Percentiles rank a stretch among this genome's conserved stretches.
Evolutionary conservation across 2,888 invertebrate species (phyloP).

Genomic region (Dolomedes plantarius): DNA sequence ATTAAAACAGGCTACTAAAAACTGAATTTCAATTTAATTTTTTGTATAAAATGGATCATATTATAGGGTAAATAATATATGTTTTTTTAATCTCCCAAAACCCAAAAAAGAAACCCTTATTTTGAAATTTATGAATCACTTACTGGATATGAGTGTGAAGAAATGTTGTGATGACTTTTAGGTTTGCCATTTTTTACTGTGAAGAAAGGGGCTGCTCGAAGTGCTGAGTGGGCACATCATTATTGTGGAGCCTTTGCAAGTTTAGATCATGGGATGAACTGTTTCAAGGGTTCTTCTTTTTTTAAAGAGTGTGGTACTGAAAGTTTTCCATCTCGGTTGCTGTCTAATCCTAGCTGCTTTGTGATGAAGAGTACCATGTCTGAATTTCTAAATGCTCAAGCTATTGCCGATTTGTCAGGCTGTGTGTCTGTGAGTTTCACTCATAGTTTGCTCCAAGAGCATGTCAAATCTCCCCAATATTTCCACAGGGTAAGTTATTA

Average conservation of each 20-base stretch:
- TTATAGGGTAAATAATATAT: too few relatives aligned
- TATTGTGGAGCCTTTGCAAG: conserved; percentile 78
- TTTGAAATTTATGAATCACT: too few relatives aligned
- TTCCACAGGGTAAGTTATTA: neutral
- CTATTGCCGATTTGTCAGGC: conserved; percentile 79
- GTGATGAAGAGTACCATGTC: conserved; percentile 74
- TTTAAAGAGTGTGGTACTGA: conserved; percentile 37
- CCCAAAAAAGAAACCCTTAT: too few relatives aligned
- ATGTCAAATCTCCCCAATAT: neutral
- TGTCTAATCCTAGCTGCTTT: conserved; percentile 13
- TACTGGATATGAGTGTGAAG: too few relatives aligned
- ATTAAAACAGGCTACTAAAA: too few relatives aligned
- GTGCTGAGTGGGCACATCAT: conserved; percentile 79
- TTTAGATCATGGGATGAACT: conserved; percentile 73
- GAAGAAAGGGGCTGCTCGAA: conserved; percentile 78
- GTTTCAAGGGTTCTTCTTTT: conserved; percentile 21
- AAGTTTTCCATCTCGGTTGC: neutral
- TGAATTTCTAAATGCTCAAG: conserved; percentile 80
- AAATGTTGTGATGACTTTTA: too few relatives aligned
- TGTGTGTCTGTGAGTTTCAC: conserved; percentile 79
- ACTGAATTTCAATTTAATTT: too few relatives aligned
- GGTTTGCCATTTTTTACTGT: conserved; percentile 76
- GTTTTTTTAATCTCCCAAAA: too few relatives aligned
- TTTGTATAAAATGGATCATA: too few relatives aligned
- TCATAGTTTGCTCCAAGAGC: conserved; percentile 75